Conservation (phyloP, 2,797 vertebrate genomes). For the Lacerta agilis region DNA sequence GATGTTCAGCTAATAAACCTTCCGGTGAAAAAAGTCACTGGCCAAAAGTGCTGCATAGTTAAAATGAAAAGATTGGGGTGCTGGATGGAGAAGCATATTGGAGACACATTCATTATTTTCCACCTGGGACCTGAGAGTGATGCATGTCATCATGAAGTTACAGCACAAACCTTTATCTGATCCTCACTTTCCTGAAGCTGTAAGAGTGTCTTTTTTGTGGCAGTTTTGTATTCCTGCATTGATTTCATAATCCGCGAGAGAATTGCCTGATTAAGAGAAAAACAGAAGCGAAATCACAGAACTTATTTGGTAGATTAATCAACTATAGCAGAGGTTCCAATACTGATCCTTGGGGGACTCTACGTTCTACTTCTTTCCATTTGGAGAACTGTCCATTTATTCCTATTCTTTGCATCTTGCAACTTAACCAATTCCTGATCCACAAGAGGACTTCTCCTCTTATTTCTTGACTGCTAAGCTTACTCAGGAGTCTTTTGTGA, state of each 20-base stretch:
- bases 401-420: too few species aligned
- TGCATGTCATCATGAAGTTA: neutral
- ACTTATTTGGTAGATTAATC: neutral
- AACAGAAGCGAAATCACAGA: neutral
- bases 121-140: neutral
- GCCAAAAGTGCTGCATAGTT: neutral
- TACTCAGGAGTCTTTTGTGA: too few species aligned
- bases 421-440: too few species aligned
- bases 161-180: slow-evolving; percentile 54
- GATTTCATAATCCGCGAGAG: fast-evolving
- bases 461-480: too few species aligned
- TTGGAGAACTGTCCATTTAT: too few species aligned
- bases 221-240: neutral
- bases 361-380: too few species aligned
- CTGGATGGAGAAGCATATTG: too few species aligned
- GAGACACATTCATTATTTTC: neutral
- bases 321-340: neutral
- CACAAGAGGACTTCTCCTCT: too few species aligned
- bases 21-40: neutral
- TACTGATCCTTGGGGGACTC: too few species aligned
- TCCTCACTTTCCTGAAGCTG: neutral
- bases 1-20: too few species aligned
- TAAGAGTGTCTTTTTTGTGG: neutral
- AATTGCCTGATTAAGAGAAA: slow-evolving; percentile 33
- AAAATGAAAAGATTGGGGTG: neutral